Conservation (phyloP, 2,797 vertebrate genomes). For the Naso thynnoides region DNA sequence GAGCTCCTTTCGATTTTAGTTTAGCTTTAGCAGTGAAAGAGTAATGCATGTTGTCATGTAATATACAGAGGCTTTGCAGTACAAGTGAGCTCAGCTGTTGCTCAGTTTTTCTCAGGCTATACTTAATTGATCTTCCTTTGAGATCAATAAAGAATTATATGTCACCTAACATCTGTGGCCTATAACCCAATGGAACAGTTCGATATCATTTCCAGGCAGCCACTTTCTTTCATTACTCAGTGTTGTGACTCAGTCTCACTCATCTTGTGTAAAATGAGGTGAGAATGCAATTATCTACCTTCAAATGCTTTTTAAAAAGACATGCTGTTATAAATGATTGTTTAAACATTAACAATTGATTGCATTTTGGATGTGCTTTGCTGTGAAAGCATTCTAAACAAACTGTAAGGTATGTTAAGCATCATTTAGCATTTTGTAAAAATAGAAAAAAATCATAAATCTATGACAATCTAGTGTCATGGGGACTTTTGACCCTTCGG, state of each 20-base stretch:
- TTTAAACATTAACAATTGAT: neutral
- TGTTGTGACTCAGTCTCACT: neutral
- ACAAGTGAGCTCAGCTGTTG: neutral
- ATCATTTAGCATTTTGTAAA: neutral
- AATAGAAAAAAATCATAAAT: neutral
- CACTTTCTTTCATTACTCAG: rapidly evolving
- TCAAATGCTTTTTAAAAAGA: neutral
- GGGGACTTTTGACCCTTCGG: neutral
- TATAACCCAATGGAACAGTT: neutral
- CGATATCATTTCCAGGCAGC: neutral
- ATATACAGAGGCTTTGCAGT: neutral
- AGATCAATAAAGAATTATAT: conserved; percentile 7
- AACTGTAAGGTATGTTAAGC: neutral
- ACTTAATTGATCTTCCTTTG: neutral
- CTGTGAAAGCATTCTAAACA: neutral
- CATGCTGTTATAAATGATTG: too few species aligned
- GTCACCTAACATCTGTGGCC: neutral
- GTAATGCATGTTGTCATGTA: neutral
- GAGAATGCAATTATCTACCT: neutral
- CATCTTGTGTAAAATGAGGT: neutral
- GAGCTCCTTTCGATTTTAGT: too few species aligned
- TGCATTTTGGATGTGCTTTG: neutral
- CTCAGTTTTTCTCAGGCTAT: neutral
- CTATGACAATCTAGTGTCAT: too few species aligned
- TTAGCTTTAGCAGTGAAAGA: too few species aligned